These are phyloP conservation scores for Martes martes DNA, from an alignment of 2,113 vertebrate genomes.

Conservation along the genomic window DNA sequence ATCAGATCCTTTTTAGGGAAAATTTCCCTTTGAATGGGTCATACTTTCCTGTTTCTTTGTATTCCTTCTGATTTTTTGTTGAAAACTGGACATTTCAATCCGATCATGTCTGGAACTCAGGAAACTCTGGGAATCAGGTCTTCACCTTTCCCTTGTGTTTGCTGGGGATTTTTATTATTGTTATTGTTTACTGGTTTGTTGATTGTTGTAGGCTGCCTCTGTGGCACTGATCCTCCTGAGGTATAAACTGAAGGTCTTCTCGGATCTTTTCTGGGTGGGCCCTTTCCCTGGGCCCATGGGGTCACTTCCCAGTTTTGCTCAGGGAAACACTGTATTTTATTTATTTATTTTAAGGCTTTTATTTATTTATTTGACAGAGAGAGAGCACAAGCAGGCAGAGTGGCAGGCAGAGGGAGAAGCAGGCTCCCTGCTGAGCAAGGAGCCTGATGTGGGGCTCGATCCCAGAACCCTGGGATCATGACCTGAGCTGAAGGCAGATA, in stretches of 20 bases:
- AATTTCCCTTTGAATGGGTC: neutral
- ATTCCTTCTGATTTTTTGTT: neutral
- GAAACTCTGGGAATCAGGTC: neutral
- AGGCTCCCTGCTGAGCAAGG: too few species aligned
- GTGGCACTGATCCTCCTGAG: neutral
- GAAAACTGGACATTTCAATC: neutral
- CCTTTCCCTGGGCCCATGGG: neutral
- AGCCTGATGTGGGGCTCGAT: too few species aligned
- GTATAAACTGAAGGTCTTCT: neutral
- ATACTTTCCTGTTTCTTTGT: neutral
- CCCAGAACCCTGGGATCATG: too few species aligned
- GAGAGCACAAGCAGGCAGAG: too few species aligned
- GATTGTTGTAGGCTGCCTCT: neutral
- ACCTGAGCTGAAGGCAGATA: too few species aligned
- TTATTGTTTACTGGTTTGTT: neutral
- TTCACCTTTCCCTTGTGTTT: neutral
- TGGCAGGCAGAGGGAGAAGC: too few species aligned
- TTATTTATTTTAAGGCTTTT: too few species aligned
- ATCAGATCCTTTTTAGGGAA: neutral
- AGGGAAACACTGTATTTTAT: neutral
- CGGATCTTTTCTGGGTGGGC: neutral
- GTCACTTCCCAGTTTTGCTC: neutral
- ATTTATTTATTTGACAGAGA: too few species aligned
- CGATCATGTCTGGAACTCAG: neutral
- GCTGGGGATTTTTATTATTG: neutral